These are phyloP conservation scores for Ridgeia piscesae DNA, from an alignment of 1,140 invertebrate species.

Conservation along the genomic window DNA sequence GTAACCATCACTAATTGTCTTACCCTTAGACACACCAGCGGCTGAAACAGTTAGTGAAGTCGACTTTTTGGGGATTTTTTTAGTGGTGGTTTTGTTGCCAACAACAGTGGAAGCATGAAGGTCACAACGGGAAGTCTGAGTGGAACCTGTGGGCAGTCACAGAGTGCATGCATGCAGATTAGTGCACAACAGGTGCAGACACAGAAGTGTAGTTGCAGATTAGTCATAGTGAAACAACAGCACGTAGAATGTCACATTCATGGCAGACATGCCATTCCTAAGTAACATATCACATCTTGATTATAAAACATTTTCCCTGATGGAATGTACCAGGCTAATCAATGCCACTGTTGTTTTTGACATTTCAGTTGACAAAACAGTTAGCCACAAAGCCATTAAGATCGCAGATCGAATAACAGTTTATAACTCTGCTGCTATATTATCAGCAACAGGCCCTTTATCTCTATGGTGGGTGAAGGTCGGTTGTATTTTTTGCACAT, in stretches of 20 bases:
- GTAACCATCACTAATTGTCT: background rate
- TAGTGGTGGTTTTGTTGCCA: background rate
- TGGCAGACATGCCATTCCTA: too few relatives aligned
- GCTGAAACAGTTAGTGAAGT: background rate
- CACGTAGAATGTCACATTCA: background rate
- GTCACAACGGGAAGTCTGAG: background rate
- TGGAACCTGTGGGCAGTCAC: background rate
- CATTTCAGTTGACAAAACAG: too few relatives aligned
- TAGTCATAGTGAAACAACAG: background rate
- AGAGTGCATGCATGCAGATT: conserved; percentile 4
- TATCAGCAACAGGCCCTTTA: too few relatives aligned
- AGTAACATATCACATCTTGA: too few relatives aligned
- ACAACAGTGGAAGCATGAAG: background rate
- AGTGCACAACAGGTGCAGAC: background rate
- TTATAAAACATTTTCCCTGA: too few relatives aligned
- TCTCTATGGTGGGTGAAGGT: too few relatives aligned
- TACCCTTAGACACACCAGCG: background rate
- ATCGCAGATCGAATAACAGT: too few relatives aligned
- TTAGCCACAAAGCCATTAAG: too few relatives aligned
- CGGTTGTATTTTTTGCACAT: too few relatives aligned
- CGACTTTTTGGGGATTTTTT: background rate
- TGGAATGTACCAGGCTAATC: too few relatives aligned
- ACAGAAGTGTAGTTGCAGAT: background rate
- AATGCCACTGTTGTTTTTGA: too few relatives aligned
- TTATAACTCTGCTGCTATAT: too few relatives aligned